phyloP scores from a whole-genome alignment of 2,888 invertebrate genomes.

The Metellina segmentata region DNA sequence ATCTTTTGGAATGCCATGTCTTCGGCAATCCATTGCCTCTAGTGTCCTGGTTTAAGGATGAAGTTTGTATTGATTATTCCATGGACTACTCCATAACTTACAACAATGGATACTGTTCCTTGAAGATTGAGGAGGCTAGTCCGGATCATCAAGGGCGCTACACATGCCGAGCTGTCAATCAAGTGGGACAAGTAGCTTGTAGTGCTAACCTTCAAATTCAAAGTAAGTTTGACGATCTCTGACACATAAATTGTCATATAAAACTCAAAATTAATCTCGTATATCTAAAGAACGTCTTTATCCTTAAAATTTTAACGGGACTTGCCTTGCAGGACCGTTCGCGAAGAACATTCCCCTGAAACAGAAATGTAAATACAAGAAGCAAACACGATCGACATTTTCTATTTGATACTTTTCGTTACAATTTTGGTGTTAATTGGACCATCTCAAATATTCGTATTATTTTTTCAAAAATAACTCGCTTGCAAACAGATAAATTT shows the following conservation, averaged over 20 bases:
- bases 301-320: too few species aligned
- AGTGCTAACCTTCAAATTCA: slow-evolving; percentile 85
- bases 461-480: too few species aligned
- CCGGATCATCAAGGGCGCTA: slow-evolving; percentile 87
- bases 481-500: too few species aligned
- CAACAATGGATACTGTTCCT: slow-evolving; percentile 89
- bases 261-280: background rate
- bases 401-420: too few species aligned
- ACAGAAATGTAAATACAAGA: too few species aligned
- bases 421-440: too few species aligned
- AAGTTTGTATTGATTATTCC: slow-evolving; percentile 84
- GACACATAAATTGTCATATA: background rate
- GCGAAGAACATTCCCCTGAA: too few species aligned
- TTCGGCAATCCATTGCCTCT: slow-evolving; percentile 79
- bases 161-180: slow-evolving; percentile 87
- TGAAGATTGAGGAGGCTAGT: slow-evolving; percentile 86
- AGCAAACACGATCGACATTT: too few species aligned
- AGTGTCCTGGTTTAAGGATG: slow-evolving; percentile 80
- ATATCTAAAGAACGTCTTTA: too few species aligned
- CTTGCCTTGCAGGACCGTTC: too few species aligned
- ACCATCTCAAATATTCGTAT: too few species aligned
- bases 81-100: slow-evolving; percentile 89
- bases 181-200: slow-evolving; percentile 85
- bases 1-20: slow-evolving; percentile 78
- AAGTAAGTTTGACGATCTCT: slow-evolving; percentile 26